Evolutionary conservation across 1,140 invertebrate genomes (phyloP).

Genomic region (Conus ventricosus): DNA sequence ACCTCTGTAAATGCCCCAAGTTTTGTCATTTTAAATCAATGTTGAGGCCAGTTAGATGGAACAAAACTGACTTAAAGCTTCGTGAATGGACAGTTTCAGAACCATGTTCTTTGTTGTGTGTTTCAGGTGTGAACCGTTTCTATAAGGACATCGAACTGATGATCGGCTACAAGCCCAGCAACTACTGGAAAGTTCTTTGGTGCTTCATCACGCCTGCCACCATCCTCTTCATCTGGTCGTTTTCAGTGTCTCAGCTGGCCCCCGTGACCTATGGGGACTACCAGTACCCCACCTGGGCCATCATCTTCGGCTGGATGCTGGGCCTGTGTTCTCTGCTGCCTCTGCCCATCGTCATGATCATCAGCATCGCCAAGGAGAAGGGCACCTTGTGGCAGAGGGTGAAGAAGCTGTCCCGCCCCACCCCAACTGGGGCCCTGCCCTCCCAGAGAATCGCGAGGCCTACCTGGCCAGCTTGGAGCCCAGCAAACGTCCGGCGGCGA

Average conservation of each 20-base stretch:
- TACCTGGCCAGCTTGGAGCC: constrained; percentile 38
- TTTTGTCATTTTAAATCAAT: too few species aligned
- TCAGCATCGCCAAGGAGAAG: constrained; percentile 43
- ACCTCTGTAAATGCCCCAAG: too few species aligned
- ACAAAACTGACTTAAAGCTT: too few species aligned
- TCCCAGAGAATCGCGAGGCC: constrained; percentile 42
- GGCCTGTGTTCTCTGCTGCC: constrained; percentile 55
- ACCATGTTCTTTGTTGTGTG: too few species aligned
- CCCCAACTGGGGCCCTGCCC: constrained; percentile 58
- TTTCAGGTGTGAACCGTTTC: constrained; percentile 58
- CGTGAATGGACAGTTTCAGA: too few species aligned
- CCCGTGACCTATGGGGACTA: constrained; percentile 69
- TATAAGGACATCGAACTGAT: constrained; percentile 67
- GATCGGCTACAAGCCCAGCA: constrained; percentile 56
- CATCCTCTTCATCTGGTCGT: constrained; percentile 76
- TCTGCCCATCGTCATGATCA: constrained; percentile 49
- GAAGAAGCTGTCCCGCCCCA: constrained; percentile 49
- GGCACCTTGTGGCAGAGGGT: constrained; percentile 48
- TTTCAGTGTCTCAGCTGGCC: constrained; percentile 61
- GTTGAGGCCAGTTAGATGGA: too few species aligned
- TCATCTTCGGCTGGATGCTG: constrained; percentile 67
- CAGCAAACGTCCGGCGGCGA: background rate
- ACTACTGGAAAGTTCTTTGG: constrained; percentile 86
- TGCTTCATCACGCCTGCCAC: constrained; percentile 84
- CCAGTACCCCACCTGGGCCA: constrained; percentile 71